These are phyloP conservation scores for Zygogramma bicolorata DNA, from an alignment of 2,888 invertebrate species.

Conservation along the genomic window DNA sequence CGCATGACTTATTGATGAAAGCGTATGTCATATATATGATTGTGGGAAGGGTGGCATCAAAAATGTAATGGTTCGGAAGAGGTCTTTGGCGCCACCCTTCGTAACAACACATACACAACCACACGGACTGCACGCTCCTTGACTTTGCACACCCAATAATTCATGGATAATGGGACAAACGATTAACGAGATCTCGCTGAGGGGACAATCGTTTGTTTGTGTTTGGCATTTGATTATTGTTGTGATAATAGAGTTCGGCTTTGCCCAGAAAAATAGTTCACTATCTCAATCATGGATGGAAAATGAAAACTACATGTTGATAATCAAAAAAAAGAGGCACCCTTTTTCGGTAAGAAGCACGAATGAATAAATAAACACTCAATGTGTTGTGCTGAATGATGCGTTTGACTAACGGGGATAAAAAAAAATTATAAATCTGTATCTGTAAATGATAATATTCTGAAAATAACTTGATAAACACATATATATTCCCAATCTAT, in stretches of 20 bases:
- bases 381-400: too few species aligned
- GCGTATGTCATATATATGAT: slow-evolving; percentile 49
- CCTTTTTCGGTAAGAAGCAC: too few species aligned
- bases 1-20: slow-evolving; percentile 46
- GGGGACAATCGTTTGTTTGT: slow-evolving; percentile 19
- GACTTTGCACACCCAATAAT: slow-evolving; percentile 56
- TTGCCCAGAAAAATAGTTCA: not conserved
- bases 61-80: slow-evolving; percentile 45
- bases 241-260: slow-evolving; percentile 1
- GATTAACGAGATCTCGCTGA: slow-evolving; percentile 35
- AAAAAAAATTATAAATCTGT: too few species aligned
- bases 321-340: too few species aligned
- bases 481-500: too few species aligned
- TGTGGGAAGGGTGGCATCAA: slow-evolving; percentile 44
- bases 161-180: slow-evolving; percentile 57
- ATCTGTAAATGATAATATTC: too few species aligned
- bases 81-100: slow-evolving; percentile 42
- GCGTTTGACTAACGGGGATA: too few species aligned
- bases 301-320: too few species aligned
- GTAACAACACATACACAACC: slow-evolving; percentile 40
- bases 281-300: too few species aligned
- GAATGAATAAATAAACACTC: too few species aligned
- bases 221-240: slow-evolving; percentile 17
- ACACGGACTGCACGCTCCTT: slow-evolving; percentile 48
- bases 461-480: too few species aligned